phyloP scores from a whole-genome alignment of 2,888 invertebrate species.

The Julus scandinavius region DNA sequence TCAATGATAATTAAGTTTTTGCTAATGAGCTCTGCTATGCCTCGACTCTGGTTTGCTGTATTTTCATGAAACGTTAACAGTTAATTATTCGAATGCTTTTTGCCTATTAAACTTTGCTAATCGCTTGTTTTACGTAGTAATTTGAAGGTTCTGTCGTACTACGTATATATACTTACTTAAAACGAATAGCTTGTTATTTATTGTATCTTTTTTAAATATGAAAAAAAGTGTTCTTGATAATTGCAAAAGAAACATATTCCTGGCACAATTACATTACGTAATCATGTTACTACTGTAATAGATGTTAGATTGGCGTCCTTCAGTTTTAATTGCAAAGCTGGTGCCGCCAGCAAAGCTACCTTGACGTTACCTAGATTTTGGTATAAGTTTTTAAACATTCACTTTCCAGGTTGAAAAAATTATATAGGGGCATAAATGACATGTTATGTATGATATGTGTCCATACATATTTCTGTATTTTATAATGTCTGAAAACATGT shows the following conservation, averaged over 20 bases:
- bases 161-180: background rate
- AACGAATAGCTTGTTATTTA: background rate
- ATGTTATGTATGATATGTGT: no score
- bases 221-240: background rate
- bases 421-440: no score
- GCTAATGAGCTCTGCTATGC: background rate
- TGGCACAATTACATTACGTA: background rate
- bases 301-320: background rate
- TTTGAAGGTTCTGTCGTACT: no score
- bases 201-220: background rate
- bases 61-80: background rate
- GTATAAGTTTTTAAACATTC: no score
- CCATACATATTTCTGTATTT: no score
- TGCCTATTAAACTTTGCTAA: background rate
- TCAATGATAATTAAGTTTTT: slow-evolving; percentile 25
- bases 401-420: no score
- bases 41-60: background rate
- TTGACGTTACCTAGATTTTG: no score
- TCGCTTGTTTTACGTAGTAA: background rate
- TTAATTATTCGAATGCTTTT: background rate
- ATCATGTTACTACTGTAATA: background rate
- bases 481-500: no score
- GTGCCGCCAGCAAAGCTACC: background rate
- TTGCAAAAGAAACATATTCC: background rate
- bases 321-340: background rate